These are phyloP conservation scores for Dicentrarchus labrax DNA, from an alignment of 2,113 vertebrate genomes.

Conservation along the genomic window DNA sequence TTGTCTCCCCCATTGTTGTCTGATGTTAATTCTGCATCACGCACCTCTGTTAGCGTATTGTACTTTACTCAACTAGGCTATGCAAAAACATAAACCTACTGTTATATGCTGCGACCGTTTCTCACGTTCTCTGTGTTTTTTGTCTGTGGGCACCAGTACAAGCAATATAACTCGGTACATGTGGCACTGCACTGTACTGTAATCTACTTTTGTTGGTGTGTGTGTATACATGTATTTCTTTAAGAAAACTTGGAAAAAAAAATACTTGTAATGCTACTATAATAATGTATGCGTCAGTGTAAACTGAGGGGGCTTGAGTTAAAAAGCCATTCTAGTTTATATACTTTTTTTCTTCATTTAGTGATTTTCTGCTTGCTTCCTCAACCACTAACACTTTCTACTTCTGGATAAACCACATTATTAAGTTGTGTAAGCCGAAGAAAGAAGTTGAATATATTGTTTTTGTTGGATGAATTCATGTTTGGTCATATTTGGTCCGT, in stretches of 20 bases:
- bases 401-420: slow-evolving; percentile 29
- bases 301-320: slow-evolving; percentile 33
- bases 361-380: slow-evolving; percentile 30
- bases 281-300: slow-evolving; percentile 52
- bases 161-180: slow-evolving; percentile 82
- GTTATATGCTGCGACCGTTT: slow-evolving; percentile 78
- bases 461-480: slow-evolving; percentile 34
- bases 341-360: neutral
- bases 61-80: slow-evolving; percentile 81
- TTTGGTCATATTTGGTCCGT: slow-evolving; percentile 36
- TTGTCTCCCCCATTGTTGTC: neutral
- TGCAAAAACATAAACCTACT: slow-evolving; percentile 82
- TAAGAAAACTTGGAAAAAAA: slow-evolving; percentile 45
- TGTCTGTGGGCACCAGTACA: slow-evolving; percentile 64
- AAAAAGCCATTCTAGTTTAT: slow-evolving; percentile 54
- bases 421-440: slow-evolving; percentile 31
- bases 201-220: slow-evolving; percentile 64
- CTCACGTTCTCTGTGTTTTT: slow-evolving; percentile 52
- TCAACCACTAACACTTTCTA: slow-evolving; percentile 54
- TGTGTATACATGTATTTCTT: slow-evolving; percentile 64
- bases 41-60: slow-evolving; percentile 64
- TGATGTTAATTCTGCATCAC: slow-evolving; percentile 48
- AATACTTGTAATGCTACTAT: slow-evolving; percentile 55
- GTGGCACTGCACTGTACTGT: slow-evolving; percentile 79
- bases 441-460: slow-evolving; percentile 42